Conservation (phyloP, 2,888 invertebrate species). For the Pomacea canaliculata region DNA sequence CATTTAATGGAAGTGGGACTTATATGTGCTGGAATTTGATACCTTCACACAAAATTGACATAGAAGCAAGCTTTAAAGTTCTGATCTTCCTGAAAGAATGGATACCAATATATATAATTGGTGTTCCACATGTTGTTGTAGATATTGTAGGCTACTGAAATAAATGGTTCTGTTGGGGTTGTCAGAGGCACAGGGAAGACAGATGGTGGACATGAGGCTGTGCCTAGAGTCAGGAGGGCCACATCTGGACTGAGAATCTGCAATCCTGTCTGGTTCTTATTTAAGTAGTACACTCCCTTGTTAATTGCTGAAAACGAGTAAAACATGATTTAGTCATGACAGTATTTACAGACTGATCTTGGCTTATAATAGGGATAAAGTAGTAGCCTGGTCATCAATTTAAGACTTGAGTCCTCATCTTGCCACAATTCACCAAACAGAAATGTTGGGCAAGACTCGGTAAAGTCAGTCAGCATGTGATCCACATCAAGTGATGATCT, state of each 20-base stretch:
- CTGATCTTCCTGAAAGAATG: conserved; percentile 40
- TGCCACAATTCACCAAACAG: background rate
- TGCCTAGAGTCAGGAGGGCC: conserved; percentile 51
- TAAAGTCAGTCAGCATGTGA: background rate
- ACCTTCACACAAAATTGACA: conserved; percentile 23
- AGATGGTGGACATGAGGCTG: conserved; percentile 40
- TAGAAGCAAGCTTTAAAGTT: conserved; percentile 45
- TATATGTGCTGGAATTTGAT: too few relatives aligned
- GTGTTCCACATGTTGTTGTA: conserved; percentile 67
- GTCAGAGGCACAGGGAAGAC: conserved; percentile 59
- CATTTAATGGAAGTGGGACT: too few relatives aligned
- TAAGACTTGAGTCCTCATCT: conserved; percentile 12
- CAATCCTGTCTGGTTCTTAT: conserved; percentile 37
- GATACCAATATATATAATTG: conserved; percentile 66
- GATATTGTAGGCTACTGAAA: conserved; percentile 58
- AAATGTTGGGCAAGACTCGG: too few relatives aligned
- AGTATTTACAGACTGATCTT: conserved; percentile 1
- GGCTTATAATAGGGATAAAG: too few relatives aligned
- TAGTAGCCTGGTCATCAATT: too few relatives aligned
- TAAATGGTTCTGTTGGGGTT: conserved; percentile 50
- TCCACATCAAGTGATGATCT: background rate
- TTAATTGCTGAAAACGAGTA: conserved; percentile 39
- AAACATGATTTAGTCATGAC: background rate
- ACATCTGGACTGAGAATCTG: conserved; percentile 48
- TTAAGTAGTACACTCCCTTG: conserved; percentile 38